Evolutionary conservation across 92 coral and sea anemone genomes (phyloP).

Genomic region (Heliopora coerulea): DNA sequence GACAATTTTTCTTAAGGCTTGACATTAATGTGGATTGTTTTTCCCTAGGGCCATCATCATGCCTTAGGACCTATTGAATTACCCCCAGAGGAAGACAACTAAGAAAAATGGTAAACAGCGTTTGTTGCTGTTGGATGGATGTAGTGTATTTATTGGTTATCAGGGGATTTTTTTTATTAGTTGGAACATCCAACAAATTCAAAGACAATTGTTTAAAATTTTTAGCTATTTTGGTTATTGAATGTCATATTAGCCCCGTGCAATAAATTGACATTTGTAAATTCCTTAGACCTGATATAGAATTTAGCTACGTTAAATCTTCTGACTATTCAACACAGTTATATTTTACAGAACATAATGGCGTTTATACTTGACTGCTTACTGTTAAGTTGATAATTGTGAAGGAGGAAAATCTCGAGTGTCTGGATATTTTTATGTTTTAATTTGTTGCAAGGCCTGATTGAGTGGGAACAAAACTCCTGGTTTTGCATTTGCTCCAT

Average conservation of each 20-base stretch:
- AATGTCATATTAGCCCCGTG: not conserved
- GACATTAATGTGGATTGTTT: not conserved
- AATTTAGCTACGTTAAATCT: too few relatives aligned
- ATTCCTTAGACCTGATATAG: not conserved
- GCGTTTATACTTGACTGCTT: too few relatives aligned
- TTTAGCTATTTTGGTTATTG: not conserved
- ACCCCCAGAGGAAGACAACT: conserved; percentile 42
- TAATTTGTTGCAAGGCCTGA: too few relatives aligned
- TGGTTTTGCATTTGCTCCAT: too few relatives aligned
- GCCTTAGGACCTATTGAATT: conserved; percentile 46
- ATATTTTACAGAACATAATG: too few relatives aligned
- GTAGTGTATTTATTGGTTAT: conserved; percentile 13
- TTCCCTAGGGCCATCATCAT: conserved; percentile 35
- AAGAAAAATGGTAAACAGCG: not conserved
- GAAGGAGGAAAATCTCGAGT: too few relatives aligned
- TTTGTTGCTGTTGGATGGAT: conserved; percentile 6
- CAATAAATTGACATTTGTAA: not conserved
- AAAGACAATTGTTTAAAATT: conserved; percentile 8
- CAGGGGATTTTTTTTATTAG: not conserved
- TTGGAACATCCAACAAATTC: conserved; percentile 14
- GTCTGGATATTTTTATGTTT: too few relatives aligned
- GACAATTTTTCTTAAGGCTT: too few relatives aligned
- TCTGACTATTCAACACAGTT: too few relatives aligned
- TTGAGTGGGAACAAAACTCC: too few relatives aligned
- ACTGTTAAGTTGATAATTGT: too few relatives aligned